A percentile compares a stretch with the other conserved stretches of the same genome.
These are phyloP conservation scores for Acrobeloides nanus DNA, from an alignment of 2,888 invertebrate species.

Conservation along the genomic window DNA sequence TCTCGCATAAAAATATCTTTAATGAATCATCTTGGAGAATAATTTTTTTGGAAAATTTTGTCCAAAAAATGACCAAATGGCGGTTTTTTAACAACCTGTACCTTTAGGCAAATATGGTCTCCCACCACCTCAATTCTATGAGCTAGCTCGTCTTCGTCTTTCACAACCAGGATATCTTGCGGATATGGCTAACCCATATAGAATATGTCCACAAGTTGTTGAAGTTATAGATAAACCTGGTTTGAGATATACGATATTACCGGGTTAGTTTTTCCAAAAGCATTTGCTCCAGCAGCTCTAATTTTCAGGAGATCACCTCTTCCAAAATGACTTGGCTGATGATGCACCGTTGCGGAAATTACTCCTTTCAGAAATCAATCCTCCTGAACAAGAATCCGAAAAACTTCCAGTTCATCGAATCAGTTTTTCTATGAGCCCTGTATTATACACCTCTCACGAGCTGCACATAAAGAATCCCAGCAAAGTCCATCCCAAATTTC, in stretches of 20 bases:
- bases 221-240: constrained; percentile 9
- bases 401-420: no score
- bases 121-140: constrained; percentile 51
- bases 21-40: no score
- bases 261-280: no score
- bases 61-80: no score
- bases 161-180: constrained; percentile 2
- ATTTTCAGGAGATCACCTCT: constrained; percentile 10
- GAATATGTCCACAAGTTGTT: constrained; percentile 24
- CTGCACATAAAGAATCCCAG: constrained; percentile 1
- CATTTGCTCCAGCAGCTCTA: no score
- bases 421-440: neutral
- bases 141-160: constrained; percentile 31
- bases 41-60: no score
- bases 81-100: no score
- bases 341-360: neutral
- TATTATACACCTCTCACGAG: constrained; percentile 4
- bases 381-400: no score
- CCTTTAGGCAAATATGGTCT: constrained; percentile 28
- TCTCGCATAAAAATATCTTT: no score
- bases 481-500: constrained; percentile 11
- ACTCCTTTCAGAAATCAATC: constrained; percentile 3
- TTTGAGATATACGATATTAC: constrained; percentile 14
- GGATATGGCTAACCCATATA: constrained; percentile 11
- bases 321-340: constrained; percentile 4